phyloP scores from a whole-genome alignment of 2,888 invertebrate species.

The Drosophila koepferae region DNA sequence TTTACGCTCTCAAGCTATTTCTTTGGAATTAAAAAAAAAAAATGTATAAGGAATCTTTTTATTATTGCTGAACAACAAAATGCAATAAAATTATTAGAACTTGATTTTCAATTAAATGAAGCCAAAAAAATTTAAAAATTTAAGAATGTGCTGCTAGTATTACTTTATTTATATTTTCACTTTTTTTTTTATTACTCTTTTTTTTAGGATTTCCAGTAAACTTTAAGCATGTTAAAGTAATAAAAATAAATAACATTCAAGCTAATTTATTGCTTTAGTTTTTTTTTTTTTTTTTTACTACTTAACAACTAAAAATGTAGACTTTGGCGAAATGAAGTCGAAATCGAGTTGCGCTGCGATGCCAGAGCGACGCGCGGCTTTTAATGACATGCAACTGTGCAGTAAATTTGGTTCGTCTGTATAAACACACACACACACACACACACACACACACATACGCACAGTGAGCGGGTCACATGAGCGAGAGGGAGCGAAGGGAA shows the following conservation, averaged over 20 bases:
- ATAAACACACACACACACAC: conserved; percentile 29
- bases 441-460: conserved; percentile 17
- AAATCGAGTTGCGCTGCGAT: conserved; percentile 8
- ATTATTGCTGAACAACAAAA: no score
- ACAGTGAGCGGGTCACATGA: neutral
- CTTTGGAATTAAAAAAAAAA: no score
- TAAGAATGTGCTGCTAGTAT: no score
- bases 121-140: no score
- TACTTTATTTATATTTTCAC: no score
- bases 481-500: neutral
- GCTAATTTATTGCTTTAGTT: neutral
- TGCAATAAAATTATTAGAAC: no score
- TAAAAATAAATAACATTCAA: no score
- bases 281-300: neutral
- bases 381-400: conserved; percentile 61
- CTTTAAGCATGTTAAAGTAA: no score
- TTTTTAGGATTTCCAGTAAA: no score
- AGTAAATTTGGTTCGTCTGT: conserved; percentile 50
- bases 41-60: no score
- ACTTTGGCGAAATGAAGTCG: conserved; percentile 25
- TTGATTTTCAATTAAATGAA: no score
- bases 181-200: neutral
- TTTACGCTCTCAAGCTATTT: neutral
- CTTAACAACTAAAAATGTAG: neutral
- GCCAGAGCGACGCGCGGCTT: conserved; percentile 22